phyloP scores from a whole-genome alignment of 2,113 vertebrate species.

The Chlorodrepanis virens region DNA sequence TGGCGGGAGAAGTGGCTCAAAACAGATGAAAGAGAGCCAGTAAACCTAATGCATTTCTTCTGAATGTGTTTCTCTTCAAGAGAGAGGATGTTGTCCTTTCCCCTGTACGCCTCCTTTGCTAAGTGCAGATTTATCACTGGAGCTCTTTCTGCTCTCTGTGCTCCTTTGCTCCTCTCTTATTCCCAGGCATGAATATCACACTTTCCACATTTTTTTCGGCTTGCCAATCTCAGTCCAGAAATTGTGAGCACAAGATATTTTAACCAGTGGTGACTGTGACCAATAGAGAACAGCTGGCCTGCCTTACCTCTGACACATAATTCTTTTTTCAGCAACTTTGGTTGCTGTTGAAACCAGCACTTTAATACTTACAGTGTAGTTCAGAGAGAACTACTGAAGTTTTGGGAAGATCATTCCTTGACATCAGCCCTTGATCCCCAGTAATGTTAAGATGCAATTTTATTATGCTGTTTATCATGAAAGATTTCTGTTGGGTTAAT shows the following conservation, averaged over 20 bases:
- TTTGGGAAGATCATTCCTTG: background rate
- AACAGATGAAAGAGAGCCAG: conserved; percentile 31
- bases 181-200: background rate
- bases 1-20: conserved; percentile 1
- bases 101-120: background rate
- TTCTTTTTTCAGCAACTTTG: fast-evolving
- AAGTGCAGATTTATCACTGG: background rate
- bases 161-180: background rate
- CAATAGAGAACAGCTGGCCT: background rate
- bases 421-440: background rate
- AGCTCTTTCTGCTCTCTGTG: background rate
- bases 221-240: background rate
- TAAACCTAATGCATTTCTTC: conserved; percentile 3
- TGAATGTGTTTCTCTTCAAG: conserved; percentile 4
- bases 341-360: background rate
- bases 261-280: background rate
- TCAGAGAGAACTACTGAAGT: background rate
- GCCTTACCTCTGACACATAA: background rate
- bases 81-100: conserved; percentile 35
- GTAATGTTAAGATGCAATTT: background rate
- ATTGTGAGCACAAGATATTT: background rate
- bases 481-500: background rate
- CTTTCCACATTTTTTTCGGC: background rate
- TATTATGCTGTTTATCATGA: background rate
- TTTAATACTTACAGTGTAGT: background rate